Evolutionary conservation across 2,113 vertebrate genomes (phyloP), one percentile per base, ranked within the genome.

Genomic region (Cyanoramphus novaezelandiae): DNA sequence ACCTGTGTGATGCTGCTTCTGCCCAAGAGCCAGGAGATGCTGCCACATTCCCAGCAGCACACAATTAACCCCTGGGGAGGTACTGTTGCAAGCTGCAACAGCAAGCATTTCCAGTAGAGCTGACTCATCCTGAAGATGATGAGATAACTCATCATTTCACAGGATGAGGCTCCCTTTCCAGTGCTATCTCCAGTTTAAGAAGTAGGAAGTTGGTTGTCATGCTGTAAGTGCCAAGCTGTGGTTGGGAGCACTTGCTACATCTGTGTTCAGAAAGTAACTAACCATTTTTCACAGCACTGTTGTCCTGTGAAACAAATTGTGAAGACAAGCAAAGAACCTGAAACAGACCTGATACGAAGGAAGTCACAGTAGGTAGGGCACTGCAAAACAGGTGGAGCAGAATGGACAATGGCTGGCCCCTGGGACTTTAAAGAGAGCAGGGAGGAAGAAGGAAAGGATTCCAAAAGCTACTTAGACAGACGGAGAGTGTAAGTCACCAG

Each of bases 201-300:
- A 70, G 37, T 8, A 82, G 47, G 55, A 93, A 74, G 69, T 71
- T 37, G 35, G 13, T 28, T 44, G 9, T 50, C 59, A 59, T 52
- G 59, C n/a, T 85, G 4, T 24, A 59, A 82, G 23, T 67, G 37
- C n/a, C 3, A 6, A 86, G 21, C 52, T 67, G 57, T 59, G 21
- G 10, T 35, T 90, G 82, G 60, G 41, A 89, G 55, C 25, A 23
- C 25, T 89, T 80, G 24, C 71, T 70, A 24, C 39, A 62, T 70
- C 65, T 47, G 18, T 47, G 39, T 44, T 92, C 17, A n/a, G 27
- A 65, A 72, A 69, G 41, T 68, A 74, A 46, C 1, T 0, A 76
- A 80, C 11, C 17, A 4, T 31, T 65, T n/a, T 35, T 76, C 4
- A 5, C 2, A 1, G 28, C 1, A 3, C 20, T 63, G 43, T 11